phyloP scores from a whole-genome alignment of 2,113 vertebrate genomes.

The Crypturellus undulatus region DNA sequence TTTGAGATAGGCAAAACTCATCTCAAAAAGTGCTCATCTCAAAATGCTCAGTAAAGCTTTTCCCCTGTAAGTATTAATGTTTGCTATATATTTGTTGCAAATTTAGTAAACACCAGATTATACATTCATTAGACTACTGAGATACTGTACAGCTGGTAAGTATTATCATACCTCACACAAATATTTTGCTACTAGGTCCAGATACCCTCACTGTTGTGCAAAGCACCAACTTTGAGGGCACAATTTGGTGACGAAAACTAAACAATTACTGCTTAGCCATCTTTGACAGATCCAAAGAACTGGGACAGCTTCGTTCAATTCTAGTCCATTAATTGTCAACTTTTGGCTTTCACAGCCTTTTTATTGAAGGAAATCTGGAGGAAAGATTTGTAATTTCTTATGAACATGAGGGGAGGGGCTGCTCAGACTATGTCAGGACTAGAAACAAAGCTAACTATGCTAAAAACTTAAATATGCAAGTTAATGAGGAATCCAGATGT shows the following conservation, averaged over 20 bases:
- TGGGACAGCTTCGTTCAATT: fast-evolving
- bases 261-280: not conserved
- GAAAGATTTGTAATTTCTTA: not conserved
- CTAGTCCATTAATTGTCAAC: not conserved
- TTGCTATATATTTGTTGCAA: not conserved
- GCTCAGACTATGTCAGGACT: not conserved
- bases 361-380: not conserved
- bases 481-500: not conserved
- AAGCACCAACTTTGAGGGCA: not conserved
- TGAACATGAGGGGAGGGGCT: not conserved
- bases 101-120: not conserved
- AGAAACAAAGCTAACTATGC: not conserved
- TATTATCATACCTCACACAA: not conserved
- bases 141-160: not conserved
- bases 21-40: too few relatives aligned
- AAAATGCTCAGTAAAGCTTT: not conserved
- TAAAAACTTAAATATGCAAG: not conserved
- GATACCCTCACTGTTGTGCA: not conserved
- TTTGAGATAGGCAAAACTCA: not conserved
- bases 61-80: not conserved
- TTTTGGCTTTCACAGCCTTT: not conserved
- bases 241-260: not conserved
- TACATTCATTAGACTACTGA: not conserved
- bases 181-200: not conserved
- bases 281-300: not conserved